Evolutionary conservation across 2,888 invertebrate genomes (phyloP).

Genomic region (Holacanthella duospinosa): DNA sequence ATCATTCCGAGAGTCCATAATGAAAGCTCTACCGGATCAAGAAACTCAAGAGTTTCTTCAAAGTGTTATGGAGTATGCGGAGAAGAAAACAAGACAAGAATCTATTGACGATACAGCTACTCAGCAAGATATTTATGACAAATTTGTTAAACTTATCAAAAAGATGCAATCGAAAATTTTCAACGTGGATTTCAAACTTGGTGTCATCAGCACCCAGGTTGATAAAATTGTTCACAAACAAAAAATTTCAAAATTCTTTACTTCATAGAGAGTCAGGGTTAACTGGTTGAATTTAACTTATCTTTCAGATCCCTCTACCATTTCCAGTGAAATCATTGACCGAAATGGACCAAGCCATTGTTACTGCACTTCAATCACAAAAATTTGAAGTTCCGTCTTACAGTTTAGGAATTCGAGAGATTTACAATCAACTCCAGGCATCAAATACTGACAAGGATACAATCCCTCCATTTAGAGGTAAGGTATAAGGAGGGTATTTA

Average conservation of each 20-base stretch:
- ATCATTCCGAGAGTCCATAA: slow-evolving; percentile 38
- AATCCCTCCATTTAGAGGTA: slow-evolving; percentile 55
- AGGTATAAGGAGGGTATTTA: slow-evolving; percentile 36
- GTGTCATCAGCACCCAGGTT: slow-evolving; percentile 40
- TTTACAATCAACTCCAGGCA: slow-evolving; percentile 23
- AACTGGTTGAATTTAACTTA: not conserved
- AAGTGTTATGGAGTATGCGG: slow-evolving; percentile 52
- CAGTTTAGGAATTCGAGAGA: slow-evolving; percentile 24
- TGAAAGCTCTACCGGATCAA: slow-evolving; percentile 24
- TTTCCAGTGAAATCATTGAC: slow-evolving; percentile 48
- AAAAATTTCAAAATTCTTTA: slow-evolving; percentile 8
- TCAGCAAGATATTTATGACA: slow-evolving; percentile 52
- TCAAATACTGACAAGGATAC: not conserved
- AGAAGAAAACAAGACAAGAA: slow-evolving; percentile 55
- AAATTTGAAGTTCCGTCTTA: slow-evolving; percentile 42
- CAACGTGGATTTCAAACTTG: slow-evolving; percentile 39
- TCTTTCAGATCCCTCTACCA: slow-evolving; percentile 40
- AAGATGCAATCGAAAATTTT: slow-evolving; percentile 42
- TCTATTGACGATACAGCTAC: slow-evolving; percentile 54
- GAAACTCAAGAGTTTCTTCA: slow-evolving; percentile 54
- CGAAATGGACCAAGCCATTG: slow-evolving; percentile 47
- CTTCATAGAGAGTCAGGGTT: not conserved
- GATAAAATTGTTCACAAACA: too few relatives aligned
- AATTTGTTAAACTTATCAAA: slow-evolving; percentile 49
- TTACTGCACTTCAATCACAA: slow-evolving; percentile 36